Percentiles rank a stretch among this genome's conserved stretches.
Conservation (phyloP, 2,797 vertebrate genomes). For the Phoebastria nigripes region DNA sequence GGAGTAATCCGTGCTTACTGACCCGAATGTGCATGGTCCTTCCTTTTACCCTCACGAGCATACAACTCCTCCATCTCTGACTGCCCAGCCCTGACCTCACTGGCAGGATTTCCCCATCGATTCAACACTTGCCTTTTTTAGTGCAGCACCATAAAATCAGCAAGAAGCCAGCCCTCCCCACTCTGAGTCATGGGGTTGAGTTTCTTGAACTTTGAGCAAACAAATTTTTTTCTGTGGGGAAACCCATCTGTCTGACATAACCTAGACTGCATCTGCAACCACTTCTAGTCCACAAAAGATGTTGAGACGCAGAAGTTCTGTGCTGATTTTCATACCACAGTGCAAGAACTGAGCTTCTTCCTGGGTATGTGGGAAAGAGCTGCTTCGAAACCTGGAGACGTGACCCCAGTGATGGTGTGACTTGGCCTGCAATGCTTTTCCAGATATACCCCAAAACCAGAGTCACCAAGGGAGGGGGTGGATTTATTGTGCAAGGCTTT, state of each 20-base stretch:
- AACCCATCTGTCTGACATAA: background rate
- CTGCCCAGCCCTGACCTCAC: background rate
- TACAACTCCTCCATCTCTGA: background rate
- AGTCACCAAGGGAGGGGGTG: background rate
- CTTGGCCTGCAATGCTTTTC: background rate
- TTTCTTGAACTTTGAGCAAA: background rate
- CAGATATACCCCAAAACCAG: background rate
- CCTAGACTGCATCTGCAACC: background rate
- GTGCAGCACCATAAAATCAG: background rate
- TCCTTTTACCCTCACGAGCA: background rate
- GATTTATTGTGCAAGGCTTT: background rate
- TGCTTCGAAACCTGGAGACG: background rate
- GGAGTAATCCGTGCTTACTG: background rate
- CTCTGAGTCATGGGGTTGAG: background rate
- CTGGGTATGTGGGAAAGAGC: background rate
- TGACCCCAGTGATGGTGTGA: background rate
- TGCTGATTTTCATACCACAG: background rate
- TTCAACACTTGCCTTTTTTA: background rate
- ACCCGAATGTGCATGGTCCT: accelerated
- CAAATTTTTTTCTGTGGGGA: background rate
- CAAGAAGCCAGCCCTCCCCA: background rate
- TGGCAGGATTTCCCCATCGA: background rate
- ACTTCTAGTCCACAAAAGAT: background rate
- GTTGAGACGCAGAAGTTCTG: background rate
- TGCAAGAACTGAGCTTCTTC: background rate